Conservation (phyloP, 2,113 vertebrate genomes). For the Ranitomeya imitator region DNA sequence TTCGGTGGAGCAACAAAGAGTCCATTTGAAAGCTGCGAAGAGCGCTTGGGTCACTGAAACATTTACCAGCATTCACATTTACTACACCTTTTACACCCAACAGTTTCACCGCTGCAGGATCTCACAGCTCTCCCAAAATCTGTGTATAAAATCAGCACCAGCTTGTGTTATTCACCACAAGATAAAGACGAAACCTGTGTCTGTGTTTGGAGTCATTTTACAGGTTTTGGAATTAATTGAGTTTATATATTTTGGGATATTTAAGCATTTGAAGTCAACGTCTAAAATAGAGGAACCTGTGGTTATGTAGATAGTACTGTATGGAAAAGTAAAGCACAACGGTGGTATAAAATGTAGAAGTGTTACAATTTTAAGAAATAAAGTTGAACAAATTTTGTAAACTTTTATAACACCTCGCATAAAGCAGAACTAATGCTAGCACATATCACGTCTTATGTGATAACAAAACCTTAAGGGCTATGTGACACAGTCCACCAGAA, state of each 20-base stretch:
- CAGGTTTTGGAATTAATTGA: background rate
- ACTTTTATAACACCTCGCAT: background rate
- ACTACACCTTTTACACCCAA: slow-evolving; percentile 26
- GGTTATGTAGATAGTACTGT: background rate
- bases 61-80: slow-evolving; percentile 44
- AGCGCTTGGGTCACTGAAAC: slow-evolving; percentile 77
- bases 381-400: slow-evolving; percentile 23
- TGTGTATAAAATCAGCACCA: slow-evolving; percentile 39
- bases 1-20: slow-evolving; percentile 87
- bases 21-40: slow-evolving; percentile 80
- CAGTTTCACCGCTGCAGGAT: slow-evolving; percentile 32
- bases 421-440: background rate
- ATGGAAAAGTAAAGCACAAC: slow-evolving; percentile 19
- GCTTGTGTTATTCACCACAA: slow-evolving; percentile 33
- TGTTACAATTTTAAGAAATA: slow-evolving; percentile 19
- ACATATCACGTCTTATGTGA: background rate
- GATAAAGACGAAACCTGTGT: slow-evolving; percentile 20
- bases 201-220: slow-evolving; percentile 29
- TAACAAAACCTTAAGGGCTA: slow-evolving; percentile 18
- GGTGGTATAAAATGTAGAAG: slow-evolving; percentile 8
- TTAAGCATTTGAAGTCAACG: background rate
- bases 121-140: slow-evolving; percentile 9
- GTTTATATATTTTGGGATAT: slow-evolving; percentile 1
- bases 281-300: background rate
- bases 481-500: background rate